These are phyloP conservation scores for Lasioglossum pauxillum DNA, from an alignment of 2,888 invertebrate genomes.

Conservation along the genomic window DNA sequence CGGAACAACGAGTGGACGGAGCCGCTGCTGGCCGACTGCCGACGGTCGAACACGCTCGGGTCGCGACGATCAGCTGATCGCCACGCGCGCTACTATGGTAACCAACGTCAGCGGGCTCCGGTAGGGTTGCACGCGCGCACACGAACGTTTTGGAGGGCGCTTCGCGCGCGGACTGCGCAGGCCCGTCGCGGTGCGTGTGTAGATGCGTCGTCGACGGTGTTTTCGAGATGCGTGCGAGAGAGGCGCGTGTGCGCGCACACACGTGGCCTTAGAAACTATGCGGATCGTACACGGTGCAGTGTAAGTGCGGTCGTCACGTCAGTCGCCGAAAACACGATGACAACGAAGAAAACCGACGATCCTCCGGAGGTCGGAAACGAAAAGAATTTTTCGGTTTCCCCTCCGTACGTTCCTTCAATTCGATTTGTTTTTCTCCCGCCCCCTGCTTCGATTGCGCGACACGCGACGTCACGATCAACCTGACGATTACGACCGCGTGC, in stretches of 20 bases:
- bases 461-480: conserved; percentile 41
- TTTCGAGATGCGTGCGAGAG: conserved; percentile 24
- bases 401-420: conserved; percentile 23
- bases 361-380: conserved; percentile 1
- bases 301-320: conserved; percentile 11
- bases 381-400: conserved; percentile 28
- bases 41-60: conserved; percentile 63
- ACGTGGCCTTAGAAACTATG: conserved; percentile 40
- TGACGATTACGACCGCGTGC: conserved; percentile 42
- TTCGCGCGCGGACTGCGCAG: conserved; percentile 34
- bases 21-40: conserved; percentile 72
- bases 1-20: conserved; percentile 60
- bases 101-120: conserved; percentile 66
- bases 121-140: conserved; percentile 57
- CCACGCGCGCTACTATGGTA: conserved; percentile 80
- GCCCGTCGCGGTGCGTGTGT: background rate
- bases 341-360: background rate
- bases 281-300: conserved; percentile 13
- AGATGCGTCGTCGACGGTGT: conserved; percentile 26
- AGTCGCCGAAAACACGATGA: conserved; percentile 24
- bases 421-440: conserved; percentile 18
- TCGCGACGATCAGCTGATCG: conserved; percentile 81
- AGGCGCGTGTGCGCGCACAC: conserved; percentile 40
- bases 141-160: conserved; percentile 56
- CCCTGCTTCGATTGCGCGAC: conserved; percentile 27